Evolutionary conservation across 2,797 vertebrate species (phyloP).

Genomic region (Microhierax caerulescens): DNA sequence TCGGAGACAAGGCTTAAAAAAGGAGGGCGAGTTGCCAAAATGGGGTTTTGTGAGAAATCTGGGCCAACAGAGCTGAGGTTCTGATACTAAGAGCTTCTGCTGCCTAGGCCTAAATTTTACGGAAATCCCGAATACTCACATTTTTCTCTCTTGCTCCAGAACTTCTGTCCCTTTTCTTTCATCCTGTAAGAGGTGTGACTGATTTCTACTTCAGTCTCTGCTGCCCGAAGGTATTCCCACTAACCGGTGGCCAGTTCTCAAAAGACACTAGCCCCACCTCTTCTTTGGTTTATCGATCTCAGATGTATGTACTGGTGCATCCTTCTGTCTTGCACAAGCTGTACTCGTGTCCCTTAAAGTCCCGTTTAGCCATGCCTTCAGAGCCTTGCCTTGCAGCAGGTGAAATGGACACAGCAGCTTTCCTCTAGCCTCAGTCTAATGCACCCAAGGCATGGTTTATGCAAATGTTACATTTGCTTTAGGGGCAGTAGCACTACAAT

Average conservation of each 20-base stretch:
- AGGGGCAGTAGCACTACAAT: not conserved
- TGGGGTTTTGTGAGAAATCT: not conserved
- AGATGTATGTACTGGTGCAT: not conserved
- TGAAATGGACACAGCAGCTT: not conserved
- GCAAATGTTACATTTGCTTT: not conserved
- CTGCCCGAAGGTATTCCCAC: not conserved
- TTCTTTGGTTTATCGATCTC: not conserved
- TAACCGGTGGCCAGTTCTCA: not conserved
- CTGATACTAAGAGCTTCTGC: not conserved
- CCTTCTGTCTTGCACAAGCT: not conserved
- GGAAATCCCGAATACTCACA: not conserved
- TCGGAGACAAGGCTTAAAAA: not conserved
- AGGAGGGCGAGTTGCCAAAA: not conserved
- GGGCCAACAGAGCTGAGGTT: not conserved
- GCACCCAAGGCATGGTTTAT: not conserved
- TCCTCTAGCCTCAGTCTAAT: not conserved
- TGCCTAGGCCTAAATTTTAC: not conserved
- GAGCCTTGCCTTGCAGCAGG: not conserved
- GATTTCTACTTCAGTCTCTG: not conserved
- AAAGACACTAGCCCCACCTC: not conserved
- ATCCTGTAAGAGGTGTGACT: not conserved
- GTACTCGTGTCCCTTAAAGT: fast-evolving
- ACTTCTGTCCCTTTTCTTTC: not conserved
- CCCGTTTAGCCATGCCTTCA: not conserved
- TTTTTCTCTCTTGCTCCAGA: not conserved